Conservation (phyloP, 1,140 invertebrate genomes). For the Macrosteles quadrilineatus region DNA sequence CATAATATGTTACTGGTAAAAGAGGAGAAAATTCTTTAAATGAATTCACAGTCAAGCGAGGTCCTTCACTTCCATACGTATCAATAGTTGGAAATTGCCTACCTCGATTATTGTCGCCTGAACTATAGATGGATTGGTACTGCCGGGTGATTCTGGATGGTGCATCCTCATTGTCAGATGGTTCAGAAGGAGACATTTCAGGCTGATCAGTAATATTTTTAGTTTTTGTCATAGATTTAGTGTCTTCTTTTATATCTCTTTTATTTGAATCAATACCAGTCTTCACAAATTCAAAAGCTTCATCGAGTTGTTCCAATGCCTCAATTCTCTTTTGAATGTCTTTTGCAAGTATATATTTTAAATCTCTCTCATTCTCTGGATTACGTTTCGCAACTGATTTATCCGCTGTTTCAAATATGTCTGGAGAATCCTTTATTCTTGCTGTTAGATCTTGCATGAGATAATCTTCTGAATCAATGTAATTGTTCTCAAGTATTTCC, state of each 20-base stretch:
- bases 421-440: constrained; percentile 4
- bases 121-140: no score
- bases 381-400: background rate
- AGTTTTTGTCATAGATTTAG: no score
- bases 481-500: background rate
- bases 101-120: no score
- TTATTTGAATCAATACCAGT: background rate
- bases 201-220: no score
- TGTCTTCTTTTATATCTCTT: no score
- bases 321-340: background rate
- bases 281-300: background rate
- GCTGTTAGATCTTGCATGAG: background rate
- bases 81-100: no score
- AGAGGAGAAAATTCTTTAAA: background rate
- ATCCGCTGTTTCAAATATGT: background rate
- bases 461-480: background rate
- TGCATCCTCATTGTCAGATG: no score
- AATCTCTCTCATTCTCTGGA: background rate
- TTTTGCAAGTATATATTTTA: background rate
- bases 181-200: no score
- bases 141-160: no score
- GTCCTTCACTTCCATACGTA: no score
- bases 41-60: background rate
- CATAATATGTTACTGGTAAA: background rate
- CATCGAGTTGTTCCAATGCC: background rate